Evolutionary conservation across 1,140 invertebrate genomes (phyloP).

Genomic region (Bicyclus anynana): DNA sequence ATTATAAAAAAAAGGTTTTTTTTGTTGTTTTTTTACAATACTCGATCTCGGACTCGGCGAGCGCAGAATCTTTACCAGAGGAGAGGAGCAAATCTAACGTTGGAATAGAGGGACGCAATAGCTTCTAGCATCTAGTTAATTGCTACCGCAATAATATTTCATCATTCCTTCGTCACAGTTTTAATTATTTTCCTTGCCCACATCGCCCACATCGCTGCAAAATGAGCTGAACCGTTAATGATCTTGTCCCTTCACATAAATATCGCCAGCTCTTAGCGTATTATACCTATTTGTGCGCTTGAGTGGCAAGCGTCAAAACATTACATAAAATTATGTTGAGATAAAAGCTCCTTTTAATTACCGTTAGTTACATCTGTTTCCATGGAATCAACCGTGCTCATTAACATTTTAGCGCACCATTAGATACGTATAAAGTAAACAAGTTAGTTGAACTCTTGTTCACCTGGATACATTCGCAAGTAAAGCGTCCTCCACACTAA

Average conservation of each 20-base stretch:
- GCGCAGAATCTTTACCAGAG: too few relatives aligned
- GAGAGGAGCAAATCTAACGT: too few relatives aligned
- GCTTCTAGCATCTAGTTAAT: too few relatives aligned
- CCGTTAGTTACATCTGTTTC: constrained; percentile 26
- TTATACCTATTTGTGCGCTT: not conserved
- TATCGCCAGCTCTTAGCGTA: not conserved
- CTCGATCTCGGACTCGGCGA: too few relatives aligned
- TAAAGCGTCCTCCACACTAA: not conserved
- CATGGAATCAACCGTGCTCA: constrained; percentile 5
- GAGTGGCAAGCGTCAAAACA: constrained; percentile 32
- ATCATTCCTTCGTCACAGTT: too few relatives aligned
- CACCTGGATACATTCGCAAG: not conserved
- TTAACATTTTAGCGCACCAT: constrained; percentile 14
- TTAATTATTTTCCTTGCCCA: too few relatives aligned
- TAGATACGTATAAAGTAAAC: constrained; percentile 8
- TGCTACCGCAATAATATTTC: too few relatives aligned
- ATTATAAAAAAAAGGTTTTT: too few relatives aligned
- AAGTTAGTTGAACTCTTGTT: constrained; percentile 3
- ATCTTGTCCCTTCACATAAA: not conserved
- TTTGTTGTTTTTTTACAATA: too few relatives aligned
- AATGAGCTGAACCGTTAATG: too few relatives aligned
- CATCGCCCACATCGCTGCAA: too few relatives aligned
- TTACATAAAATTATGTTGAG: constrained; percentile 28
- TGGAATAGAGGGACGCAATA: too few relatives aligned
- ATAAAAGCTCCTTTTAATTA: constrained; percentile 26